Evolutionary conservation across 1,140 invertebrate genomes (phyloP), one percentile per base, ranked within the genome.

Genomic region (Zaprionus davidi): DNA sequence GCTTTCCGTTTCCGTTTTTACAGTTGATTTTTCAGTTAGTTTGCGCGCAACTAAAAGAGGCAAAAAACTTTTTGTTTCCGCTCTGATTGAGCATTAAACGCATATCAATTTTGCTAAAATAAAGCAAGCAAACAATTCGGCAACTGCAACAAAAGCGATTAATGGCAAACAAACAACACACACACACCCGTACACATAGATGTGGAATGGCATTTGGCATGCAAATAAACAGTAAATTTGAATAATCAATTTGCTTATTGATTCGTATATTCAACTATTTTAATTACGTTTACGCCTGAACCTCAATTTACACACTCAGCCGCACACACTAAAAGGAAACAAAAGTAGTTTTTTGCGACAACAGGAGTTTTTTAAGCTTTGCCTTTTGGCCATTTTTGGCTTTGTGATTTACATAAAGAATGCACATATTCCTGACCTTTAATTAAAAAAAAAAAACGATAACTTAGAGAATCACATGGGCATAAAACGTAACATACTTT

Each of bases 161-260:
- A 86, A 86, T 87, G 77, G 78, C 73, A 69, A 87, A 82, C 76
- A 79, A 80, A 62, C 62, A 76, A 64, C 36, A 20, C 41, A 57
- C 58, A 75, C 41, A 41, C 34, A 34, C 36, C 46, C 53, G 49
- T 28, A 70, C 20, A 56, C 24, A 70, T 31, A 82, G 44, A 73
- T 5, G 46, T 49, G 69, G 65, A 69, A 63, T 71, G 69, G 71
- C 71, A 82, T 72, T 64, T 76, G 75, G 58, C 75, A 86, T 77
- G 83, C 83, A 87, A 87, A 87, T 86, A 82, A 87, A 87, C 73
- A 74, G 84, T 83, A 84, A 83, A 83, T 87, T 87, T 87, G 84
- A 84, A 87, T 87, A 87, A 87, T 88, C 80, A 88, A 87, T 87
- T 88, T 87, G 83, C 83, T 87, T 87, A 81, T 88, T 87, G 83